These are phyloP conservation scores for Chirona hameri DNA, from an alignment of 2,888 invertebrate genomes.

Conservation along the genomic window DNA sequence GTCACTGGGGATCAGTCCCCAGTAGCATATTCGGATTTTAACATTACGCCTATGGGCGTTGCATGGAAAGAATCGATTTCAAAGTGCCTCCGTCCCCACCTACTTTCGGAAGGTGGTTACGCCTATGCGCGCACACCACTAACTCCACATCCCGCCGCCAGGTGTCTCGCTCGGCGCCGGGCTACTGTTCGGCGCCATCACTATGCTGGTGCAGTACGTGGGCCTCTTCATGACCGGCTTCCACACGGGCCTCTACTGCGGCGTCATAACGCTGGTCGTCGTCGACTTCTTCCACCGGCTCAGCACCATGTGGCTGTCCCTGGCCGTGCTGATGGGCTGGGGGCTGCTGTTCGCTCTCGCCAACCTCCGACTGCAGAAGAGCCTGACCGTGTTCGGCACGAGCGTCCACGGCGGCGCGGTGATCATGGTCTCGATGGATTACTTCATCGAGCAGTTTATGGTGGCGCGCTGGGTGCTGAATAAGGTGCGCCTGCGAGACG, in stretches of 20 bases:
- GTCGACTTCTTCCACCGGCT: slow-evolving; percentile 44
- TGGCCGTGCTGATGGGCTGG: slow-evolving; percentile 62
- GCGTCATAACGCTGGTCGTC: slow-evolving; percentile 56
- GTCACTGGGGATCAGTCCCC: no score
- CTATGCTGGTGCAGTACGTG: slow-evolving; percentile 76
- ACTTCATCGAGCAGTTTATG: slow-evolving; percentile 61
- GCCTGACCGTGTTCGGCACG: slow-evolving; percentile 68
- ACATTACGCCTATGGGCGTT: no score
- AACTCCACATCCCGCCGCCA: slow-evolving; percentile 43
- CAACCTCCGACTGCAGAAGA: slow-evolving; percentile 71
- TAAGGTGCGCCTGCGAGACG: slow-evolving; percentile 36
- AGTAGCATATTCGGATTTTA: no score
- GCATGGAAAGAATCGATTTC: no score
- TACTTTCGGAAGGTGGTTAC: no score
- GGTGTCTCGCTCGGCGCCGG: slow-evolving; percentile 71
- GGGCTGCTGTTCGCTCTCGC: slow-evolving; percentile 67
- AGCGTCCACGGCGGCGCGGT: slow-evolving; percentile 72
- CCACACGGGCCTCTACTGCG: slow-evolving; percentile 63
- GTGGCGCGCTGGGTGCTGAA: slow-evolving; percentile 25
- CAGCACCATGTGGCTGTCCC: slow-evolving; percentile 64
- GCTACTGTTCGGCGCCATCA: slow-evolving; percentile 70
- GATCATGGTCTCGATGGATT: slow-evolving; percentile 66
- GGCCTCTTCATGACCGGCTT: slow-evolving; percentile 77
- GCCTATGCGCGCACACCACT: not conserved
- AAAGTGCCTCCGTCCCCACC: no score